A percentile compares a stretch with the other conserved stretches of the same genome.
These are phyloP conservation scores for Drepanosiphum platanoidis DNA, from an alignment of 2,888 invertebrate genomes.

Conservation along the genomic window DNA sequence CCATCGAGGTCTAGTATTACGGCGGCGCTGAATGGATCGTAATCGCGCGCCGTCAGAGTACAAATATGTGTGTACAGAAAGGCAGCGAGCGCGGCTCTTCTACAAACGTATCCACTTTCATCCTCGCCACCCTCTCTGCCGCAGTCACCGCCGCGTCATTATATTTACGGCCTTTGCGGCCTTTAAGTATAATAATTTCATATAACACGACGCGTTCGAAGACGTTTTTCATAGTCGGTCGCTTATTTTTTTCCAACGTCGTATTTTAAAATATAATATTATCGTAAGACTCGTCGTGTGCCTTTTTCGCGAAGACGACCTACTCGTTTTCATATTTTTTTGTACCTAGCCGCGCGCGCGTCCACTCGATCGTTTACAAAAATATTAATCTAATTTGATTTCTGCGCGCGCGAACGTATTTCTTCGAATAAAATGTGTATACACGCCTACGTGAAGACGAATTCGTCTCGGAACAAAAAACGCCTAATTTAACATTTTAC, in stretches of 20 bases:
- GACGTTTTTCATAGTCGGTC: not conserved
- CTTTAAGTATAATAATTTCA: not conserved
- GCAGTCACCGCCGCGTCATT: not conserved
- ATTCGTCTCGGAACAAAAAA: too few species aligned
- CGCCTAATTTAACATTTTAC: too few species aligned
- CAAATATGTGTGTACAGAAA: not conserved
- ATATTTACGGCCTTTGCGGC: not conserved
- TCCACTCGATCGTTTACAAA: not conserved
- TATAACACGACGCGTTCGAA: too few species aligned
- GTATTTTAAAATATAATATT: too few species aligned
- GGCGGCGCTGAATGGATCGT: not conserved
- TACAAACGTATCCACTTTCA: not conserved
- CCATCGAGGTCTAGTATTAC: not conserved
- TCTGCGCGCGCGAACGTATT: too few species aligned
- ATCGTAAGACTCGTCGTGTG: not conserved
- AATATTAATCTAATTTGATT: constrained; percentile 16
- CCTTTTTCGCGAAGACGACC: not conserved
- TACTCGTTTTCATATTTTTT: not conserved
- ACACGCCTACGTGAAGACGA: not conserved
- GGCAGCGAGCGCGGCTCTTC: not conserved
- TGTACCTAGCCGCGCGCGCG: not conserved
- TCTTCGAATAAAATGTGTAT: not conserved
- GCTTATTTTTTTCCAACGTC: not conserved
- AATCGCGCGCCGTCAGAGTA: not conserved
- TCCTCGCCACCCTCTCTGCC: not conserved